Evolutionary conservation across 2,113 vertebrate species (phyloP), one percentile per base, ranked within the genome.

Genomic region (Fulica atra): DNA sequence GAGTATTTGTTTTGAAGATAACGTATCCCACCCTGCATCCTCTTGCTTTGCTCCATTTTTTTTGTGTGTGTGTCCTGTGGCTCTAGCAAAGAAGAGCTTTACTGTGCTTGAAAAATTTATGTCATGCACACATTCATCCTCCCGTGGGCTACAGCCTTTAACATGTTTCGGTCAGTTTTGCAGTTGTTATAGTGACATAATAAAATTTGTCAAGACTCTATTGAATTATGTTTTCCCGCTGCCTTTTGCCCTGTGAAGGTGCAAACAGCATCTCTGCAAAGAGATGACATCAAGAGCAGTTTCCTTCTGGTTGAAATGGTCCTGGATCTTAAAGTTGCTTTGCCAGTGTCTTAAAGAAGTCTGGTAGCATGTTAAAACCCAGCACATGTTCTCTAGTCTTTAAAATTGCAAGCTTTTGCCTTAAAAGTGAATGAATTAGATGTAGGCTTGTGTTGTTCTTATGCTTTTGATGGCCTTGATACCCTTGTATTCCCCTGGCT

Each of bases 21-120:
- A 65, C 28, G 0, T 38, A 33, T 79, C 66, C 54, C 44, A 16
- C 33, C 54, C 35, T 0, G 0, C 44, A 1, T 86, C 68, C 66
- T 63, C 71, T 50, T 8, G 59, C 69, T 78, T 48, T 38, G 16
- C 85, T 57, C 51, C 1, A 3, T 14, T 21, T 80, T 36, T 36
- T 53, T 13, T 42, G 42, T 42, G 40, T 40, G 42, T 46, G n/a
- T 61, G 7, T 1, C 23, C 63, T 2, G 14, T 33, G 69, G 29
- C 46, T 60, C 26, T 15, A 50, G 44, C 46, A 9, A 0, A 20
- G 38, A 80, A 42, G 86, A 81, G 50, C 57, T 46, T 35, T 15
- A 26, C 42, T 38, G 88, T 48, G 69, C 69, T 57, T 42, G 42
- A 82, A 86, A 14, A 10, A 56, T 71, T 28, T 38, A 29, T 38